phyloP scores from a whole-genome alignment of 2,797 vertebrate genomes.

The Podarcis siculus region DNA sequence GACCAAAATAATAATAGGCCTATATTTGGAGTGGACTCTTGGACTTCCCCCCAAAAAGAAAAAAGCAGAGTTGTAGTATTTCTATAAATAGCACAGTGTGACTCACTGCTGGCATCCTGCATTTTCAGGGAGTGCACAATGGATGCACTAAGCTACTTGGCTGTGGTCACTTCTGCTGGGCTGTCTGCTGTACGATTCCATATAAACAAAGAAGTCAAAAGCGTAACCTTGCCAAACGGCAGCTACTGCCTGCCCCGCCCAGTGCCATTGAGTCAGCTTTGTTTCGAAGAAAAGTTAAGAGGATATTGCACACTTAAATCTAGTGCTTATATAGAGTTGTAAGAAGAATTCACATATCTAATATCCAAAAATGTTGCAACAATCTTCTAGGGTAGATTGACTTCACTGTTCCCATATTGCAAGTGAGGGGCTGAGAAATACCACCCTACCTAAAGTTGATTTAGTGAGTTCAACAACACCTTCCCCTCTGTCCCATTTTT shows the following conservation, averaged over 20 bases:
- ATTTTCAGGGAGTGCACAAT: constrained; percentile 34
- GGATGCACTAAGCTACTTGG: constrained; percentile 19
- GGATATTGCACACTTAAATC: constrained; percentile 11
- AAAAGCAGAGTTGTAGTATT: constrained; percentile 20
- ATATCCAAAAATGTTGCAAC: neutral
- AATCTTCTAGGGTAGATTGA: neutral
- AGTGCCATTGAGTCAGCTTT: constrained; percentile 36
- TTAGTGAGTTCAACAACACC: neutral
- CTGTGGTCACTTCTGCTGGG: constrained; percentile 48
- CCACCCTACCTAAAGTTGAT: no score
- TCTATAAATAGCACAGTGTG: constrained; percentile 43
- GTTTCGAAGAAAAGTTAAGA: constrained; percentile 40
- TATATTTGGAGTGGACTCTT: constrained; percentile 37
- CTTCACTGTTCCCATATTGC: neutral
- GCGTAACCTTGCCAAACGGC: constrained; percentile 9
- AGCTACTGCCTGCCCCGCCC: constrained; percentile 36
- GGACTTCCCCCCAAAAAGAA: neutral
- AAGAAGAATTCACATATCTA: neutral
- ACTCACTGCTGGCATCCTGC: constrained; percentile 51
- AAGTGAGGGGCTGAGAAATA: neutral
- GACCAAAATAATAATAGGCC: neutral
- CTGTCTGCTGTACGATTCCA: constrained; percentile 29
- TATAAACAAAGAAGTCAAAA: constrained; percentile 18
- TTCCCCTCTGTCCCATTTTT: no score
- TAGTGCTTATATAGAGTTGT: neutral